These are phyloP conservation scores for Diaphora mendica DNA, from an alignment of 2,888 invertebrate genomes.

Conservation along the genomic window DNA sequence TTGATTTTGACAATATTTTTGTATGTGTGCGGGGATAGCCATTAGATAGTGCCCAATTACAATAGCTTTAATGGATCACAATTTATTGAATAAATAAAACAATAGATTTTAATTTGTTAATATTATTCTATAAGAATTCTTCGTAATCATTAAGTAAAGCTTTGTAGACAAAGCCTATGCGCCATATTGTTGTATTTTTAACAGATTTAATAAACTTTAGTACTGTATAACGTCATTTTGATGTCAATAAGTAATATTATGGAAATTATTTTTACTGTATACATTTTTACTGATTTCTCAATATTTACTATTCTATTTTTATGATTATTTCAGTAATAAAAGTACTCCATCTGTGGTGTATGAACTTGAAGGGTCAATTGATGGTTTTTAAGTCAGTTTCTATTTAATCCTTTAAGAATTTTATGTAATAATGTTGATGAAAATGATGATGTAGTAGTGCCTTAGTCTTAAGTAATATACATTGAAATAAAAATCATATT, in stretches of 20 bases:
- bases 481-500: not conserved
- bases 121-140: not conserved
- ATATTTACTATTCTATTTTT: not conserved
- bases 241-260: not conserved
- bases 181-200: not conserved
- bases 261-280: not conserved
- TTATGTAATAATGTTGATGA: not conserved
- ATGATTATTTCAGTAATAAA: not conserved
- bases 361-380: not conserved
- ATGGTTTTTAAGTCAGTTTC: not conserved
- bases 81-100: not conserved
- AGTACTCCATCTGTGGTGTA: not conserved
- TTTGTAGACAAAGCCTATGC: not conserved
- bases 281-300: too few species aligned
- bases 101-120: not conserved
- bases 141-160: not conserved
- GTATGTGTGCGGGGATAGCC: too few species aligned
- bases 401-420: not conserved
- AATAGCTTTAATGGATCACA: slow-evolving; percentile 1
- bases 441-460: not conserved
- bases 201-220: not conserved
- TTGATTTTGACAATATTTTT: too few species aligned
- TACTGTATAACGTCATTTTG: not conserved
- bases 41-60: not conserved
- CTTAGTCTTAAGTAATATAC: not conserved